Evolutionary conservation across 2,113 vertebrate species (phyloP).

Genomic region (Peromyscus leucopus): DNA sequence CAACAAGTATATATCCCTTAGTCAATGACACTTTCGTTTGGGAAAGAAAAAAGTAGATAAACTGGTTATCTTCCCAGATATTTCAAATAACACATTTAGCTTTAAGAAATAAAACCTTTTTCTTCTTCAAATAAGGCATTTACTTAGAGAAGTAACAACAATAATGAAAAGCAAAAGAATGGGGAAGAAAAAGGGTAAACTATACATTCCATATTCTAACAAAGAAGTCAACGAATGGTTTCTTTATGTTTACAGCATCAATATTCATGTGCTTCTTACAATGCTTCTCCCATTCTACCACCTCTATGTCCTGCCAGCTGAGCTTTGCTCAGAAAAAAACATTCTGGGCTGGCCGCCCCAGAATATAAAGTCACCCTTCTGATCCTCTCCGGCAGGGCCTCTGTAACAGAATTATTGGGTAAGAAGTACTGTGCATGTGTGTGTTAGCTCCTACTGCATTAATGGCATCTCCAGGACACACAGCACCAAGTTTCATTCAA

Average conservation of each 20-base stretch:
- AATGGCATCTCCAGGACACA: too few species aligned
- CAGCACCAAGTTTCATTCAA: too few species aligned
- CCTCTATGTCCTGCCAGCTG: accelerated
- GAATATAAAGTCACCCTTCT: too few species aligned
- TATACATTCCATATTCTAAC: neutral
- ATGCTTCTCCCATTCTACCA: too few species aligned
- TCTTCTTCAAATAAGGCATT: constrained; percentile 31
- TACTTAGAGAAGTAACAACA: constrained; percentile 22
- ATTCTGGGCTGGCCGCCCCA: neutral
- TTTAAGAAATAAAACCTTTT: neutral
- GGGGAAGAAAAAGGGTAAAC: constrained; percentile 1
- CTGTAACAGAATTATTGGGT: accelerated
- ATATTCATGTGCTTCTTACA: neutral
- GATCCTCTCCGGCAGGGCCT: neutral
- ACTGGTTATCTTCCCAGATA: neutral
- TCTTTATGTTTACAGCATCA: neutral
- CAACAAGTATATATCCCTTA: accelerated
- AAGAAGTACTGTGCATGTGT: accelerated
- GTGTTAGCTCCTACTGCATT: too few species aligned
- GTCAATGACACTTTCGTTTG: accelerated
- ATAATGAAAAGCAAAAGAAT: neutral
- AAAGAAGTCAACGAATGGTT: neutral
- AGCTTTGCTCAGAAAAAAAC: neutral
- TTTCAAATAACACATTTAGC: neutral
- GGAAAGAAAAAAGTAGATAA: neutral